Conservation (phyloP, 2,888 invertebrate species). For the Cerastis rubricosa region DNA sequence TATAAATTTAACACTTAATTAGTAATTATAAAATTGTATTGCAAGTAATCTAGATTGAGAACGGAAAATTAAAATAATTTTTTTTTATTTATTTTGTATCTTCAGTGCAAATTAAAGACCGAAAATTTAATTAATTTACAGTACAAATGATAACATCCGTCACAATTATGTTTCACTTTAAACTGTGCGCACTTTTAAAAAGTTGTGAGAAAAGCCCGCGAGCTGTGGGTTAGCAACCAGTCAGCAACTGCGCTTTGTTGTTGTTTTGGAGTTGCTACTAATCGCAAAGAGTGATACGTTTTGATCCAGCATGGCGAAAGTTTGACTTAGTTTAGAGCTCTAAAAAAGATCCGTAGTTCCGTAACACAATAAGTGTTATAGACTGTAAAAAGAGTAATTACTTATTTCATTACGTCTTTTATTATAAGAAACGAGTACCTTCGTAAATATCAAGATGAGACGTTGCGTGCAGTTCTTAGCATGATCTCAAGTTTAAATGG, state of each 20-base stretch:
- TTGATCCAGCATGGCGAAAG: not conserved
- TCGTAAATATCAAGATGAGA: not conserved
- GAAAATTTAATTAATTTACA: not conserved
- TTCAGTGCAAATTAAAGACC: not conserved
- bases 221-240: not conserved
- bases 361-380: not conserved
- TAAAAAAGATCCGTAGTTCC: not conserved
- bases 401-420: not conserved
- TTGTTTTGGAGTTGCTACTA: constrained; percentile 5
- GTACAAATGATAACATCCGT: not conserved
- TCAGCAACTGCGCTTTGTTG: not conserved
- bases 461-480: constrained; percentile 11
- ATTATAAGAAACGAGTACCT: not conserved
- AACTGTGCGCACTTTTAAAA: not conserved
- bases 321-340: not conserved
- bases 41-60: constrained; percentile 11
- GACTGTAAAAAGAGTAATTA: not conserved
- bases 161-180: not conserved
- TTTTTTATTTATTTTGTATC: not conserved
- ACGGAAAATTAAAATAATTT: not conserved
- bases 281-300: not conserved
- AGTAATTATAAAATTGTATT: not conserved
- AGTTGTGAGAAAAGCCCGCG: not conserved
- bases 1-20: not conserved
- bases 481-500: constrained; percentile 4